These are phyloP conservation scores for Smutsia gigantea DNA, from an alignment of 2,797 vertebrate genomes.

Conservation along the genomic window DNA sequence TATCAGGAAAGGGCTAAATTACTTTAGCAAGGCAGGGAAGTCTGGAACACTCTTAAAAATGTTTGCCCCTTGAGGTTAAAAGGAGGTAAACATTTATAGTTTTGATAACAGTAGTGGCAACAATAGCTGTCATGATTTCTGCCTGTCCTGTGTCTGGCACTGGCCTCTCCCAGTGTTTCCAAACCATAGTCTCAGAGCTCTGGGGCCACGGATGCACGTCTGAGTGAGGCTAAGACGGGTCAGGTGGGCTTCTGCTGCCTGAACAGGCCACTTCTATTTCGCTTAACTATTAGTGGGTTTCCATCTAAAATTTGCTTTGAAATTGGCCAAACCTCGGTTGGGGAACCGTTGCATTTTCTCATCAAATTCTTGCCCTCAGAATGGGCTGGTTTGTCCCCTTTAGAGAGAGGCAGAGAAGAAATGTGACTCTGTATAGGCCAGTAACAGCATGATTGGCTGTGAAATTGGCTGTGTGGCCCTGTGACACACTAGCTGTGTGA, in stretches of 20 bases:
- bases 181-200: accelerated
- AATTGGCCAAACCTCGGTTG: neutral
- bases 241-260: neutral
- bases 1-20: neutral
- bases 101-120: neutral
- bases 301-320: neutral
- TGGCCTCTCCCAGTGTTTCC: neutral
- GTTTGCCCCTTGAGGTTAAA: neutral
- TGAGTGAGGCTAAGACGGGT: accelerated
- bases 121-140: accelerated
- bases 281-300: neutral
- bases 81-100: neutral
- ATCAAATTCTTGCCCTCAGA: neutral
- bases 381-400: neutral
- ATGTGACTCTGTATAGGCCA: accelerated
- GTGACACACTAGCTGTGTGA: too few species aligned
- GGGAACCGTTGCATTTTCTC: neutral
- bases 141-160: neutral
- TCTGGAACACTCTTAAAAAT: neutral
- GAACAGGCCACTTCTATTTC: neutral
- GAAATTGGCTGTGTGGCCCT: neutral
- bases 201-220: neutral
- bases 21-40: neutral
- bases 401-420: neutral
- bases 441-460: neutral